Base-by-base conservation (phyloP, 2,888 invertebrate genomes). In the Eurytoma adleriae region DNA sequence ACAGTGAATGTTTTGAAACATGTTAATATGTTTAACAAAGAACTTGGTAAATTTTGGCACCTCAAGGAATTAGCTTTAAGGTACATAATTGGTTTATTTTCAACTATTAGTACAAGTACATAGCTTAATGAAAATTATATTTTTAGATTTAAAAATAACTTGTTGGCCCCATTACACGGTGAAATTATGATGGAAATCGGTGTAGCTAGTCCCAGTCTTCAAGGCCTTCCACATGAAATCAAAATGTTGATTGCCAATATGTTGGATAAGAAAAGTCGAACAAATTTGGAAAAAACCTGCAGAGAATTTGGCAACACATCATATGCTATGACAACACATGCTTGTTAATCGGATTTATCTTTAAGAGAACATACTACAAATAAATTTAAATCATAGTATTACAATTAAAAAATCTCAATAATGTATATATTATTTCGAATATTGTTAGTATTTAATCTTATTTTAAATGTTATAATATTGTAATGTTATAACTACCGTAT, bases 121-220 rank as follows among this genome's bases (percentile, higher is more conserved):
- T 59, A 66, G 7, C 66, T 50, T 67, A 67, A 71, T 72, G 13
- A 78, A 56, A 13, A 50, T 71, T 14, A 73, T 71, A 59, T 73
- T 84, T 89, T 93, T 92, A 91, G 90, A 75, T 91, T 94, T 79
- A 94, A 94, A 84, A 92, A 94, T 83, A 89, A 91, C 75, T 84
- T 94, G 30, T 85, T 92, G 56, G 90, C 92, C 52, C 93, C 94
- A 48, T 91, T 93, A 59, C 93, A 93, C 73, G 92, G 93, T 84
- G 91, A 91, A 83, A 91, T 94, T 84, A 87, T 94, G 20, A 91
- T 87, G 75, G 85, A 89, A 76, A 88, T 92, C 84, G 93, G 91
- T 18, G 62, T 86, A 30, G 85, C 85, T 24, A 85, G 86, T 79
- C 86, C 91, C 24, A 88, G 90, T 84, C 83, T 92, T 12, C 84